Evolutionary conservation across 2,113 vertebrate genomes (phyloP).

Genomic region (Carassius gibelio): DNA sequence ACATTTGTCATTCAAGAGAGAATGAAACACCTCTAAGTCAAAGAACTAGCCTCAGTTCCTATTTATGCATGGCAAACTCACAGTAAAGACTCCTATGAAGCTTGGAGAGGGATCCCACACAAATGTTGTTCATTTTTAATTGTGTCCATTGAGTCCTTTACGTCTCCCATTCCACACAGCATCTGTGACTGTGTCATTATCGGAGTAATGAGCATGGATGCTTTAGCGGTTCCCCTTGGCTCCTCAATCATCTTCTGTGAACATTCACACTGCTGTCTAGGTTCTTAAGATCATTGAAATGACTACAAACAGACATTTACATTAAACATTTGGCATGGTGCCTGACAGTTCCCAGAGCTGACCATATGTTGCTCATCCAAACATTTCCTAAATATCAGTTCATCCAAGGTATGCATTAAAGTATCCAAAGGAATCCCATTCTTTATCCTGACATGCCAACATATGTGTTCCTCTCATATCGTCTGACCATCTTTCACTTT

Average conservation of each 20-base stretch:
- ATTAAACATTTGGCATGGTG: not conserved
- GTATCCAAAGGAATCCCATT: not conserved
- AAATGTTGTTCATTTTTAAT: conserved; percentile 15
- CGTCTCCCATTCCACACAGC: not conserved
- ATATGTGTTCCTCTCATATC: conserved; percentile 5
- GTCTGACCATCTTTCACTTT: conserved; percentile 29
- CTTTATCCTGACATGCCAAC: not conserved
- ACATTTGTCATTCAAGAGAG: not conserved
- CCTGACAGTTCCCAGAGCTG: conserved; percentile 22
- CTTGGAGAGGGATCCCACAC: not conserved
- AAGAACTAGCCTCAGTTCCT: not conserved
- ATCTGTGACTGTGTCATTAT: not conserved
- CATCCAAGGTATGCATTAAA: conserved; percentile 4
- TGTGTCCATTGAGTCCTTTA: conserved; percentile 7
- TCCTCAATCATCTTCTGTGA: conserved; percentile 10
- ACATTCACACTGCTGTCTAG: conserved; percentile 14
- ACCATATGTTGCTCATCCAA: not conserved
- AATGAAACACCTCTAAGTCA: not conserved
- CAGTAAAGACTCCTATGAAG: not conserved
- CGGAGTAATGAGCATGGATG: conserved; percentile 29
- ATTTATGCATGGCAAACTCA: conserved; percentile 11
- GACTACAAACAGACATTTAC: conserved; percentile 15
- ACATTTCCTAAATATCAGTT: conserved; percentile 11
- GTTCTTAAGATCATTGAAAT: conserved; percentile 22
- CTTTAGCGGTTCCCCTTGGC: conserved; percentile 9